Evolutionary conservation across 2,797 vertebrate genomes (phyloP).

Genomic region (Artibeus lituratus): DNA sequence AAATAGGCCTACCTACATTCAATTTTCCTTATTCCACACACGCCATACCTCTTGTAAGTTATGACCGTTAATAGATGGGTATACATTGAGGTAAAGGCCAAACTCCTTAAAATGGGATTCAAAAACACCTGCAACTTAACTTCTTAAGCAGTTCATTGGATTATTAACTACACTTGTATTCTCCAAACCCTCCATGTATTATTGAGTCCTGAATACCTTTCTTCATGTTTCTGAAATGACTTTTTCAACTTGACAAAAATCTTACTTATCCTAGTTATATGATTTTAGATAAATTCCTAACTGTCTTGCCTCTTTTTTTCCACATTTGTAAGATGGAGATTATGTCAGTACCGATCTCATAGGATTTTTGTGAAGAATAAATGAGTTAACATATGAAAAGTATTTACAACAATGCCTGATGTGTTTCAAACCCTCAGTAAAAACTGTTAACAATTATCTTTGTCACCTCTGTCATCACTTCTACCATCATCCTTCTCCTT

Average conservation of each 20-base stretch:
- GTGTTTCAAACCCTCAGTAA: slow-evolving; percentile 29
- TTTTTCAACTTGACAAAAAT: slow-evolving; percentile 17
- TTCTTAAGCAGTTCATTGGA: not conserved
- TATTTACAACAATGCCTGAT: not conserved
- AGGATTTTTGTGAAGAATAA: not conserved
- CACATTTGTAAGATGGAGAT: not conserved
- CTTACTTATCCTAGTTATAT: not conserved
- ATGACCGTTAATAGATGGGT: not conserved
- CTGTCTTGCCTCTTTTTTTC: not conserved
- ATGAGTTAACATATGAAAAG: not conserved
- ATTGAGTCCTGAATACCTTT: not conserved
- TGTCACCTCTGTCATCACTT: not conserved
- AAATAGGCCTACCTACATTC: not conserved
- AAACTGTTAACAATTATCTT: not conserved
- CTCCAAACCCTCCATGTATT: not conserved
- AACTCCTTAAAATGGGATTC: not conserved
- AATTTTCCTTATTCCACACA: not conserved
- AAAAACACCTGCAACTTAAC: slow-evolving; percentile 21
- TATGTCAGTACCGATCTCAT: not conserved
- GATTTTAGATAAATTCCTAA: not conserved
- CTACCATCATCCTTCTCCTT: not conserved
- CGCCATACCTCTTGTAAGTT: not conserved
- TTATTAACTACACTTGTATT: not conserved
- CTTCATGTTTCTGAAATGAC: not conserved
- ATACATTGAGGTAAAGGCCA: not conserved